Conservation (phyloP, 2,888 invertebrate species). For the Lithodes maja region DNA sequence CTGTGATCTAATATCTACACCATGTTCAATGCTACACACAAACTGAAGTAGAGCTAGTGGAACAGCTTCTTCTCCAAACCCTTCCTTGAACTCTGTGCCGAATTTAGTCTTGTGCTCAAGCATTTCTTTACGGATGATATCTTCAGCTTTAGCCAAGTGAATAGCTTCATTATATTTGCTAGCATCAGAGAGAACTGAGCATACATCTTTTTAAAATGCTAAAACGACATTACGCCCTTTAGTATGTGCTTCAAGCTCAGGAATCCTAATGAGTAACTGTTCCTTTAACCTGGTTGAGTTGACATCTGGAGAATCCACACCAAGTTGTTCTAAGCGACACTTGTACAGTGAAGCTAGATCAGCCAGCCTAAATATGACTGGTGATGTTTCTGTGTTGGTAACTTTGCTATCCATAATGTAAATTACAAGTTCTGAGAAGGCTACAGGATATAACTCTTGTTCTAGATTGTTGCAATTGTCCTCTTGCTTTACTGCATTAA, state of each 20-base stretch:
- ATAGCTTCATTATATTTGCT: background rate
- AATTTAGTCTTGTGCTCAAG: background rate
- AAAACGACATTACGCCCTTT: background rate
- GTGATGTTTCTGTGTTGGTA: background rate
- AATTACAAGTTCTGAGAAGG: conserved; percentile 16
- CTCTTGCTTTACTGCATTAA: background rate
- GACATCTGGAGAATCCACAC: conserved; percentile 16
- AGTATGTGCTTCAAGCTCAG: background rate
- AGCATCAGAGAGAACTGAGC: background rate
- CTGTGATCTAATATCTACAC: conserved; percentile 22
- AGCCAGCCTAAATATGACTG: conserved; percentile 18
- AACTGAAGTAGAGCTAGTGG: conserved; percentile 23
- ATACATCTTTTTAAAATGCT: background rate
- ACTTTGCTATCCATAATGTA: background rate
- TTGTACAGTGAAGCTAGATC: conserved; percentile 14
- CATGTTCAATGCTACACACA: conserved; percentile 12
- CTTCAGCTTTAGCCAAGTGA: background rate
- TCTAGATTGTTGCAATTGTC: background rate
- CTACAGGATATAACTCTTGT: conserved; percentile 8
- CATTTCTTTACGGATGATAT: background rate
- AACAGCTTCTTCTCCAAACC: background rate
- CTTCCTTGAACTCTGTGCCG: conserved; percentile 1
- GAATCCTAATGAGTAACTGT: background rate
- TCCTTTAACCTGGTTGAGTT: conserved; percentile 40
- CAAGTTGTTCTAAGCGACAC: conserved; percentile 20